These are phyloP conservation scores for Enhydra lutris DNA, from an alignment of 2,113 vertebrate genomes.

Conservation along the genomic window DNA sequence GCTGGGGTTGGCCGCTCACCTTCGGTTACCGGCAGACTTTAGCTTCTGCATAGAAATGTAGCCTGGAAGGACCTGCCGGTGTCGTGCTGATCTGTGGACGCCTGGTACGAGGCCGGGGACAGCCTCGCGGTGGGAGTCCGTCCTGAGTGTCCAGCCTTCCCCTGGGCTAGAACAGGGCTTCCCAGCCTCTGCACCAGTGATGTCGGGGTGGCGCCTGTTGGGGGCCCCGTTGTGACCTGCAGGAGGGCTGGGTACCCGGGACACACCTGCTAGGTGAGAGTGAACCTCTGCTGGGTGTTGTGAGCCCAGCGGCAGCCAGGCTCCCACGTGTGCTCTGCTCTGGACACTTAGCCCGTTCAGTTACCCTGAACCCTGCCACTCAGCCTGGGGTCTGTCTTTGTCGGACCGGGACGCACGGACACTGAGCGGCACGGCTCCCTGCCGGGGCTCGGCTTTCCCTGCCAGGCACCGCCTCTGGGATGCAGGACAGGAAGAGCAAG, in stretches of 20 bases:
- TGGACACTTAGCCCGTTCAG: accelerated
- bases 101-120: accelerated
- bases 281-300: accelerated
- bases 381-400: neutral
- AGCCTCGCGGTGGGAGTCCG: too few relatives aligned
- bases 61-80: accelerated
- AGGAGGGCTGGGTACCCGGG: accelerated
- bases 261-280: accelerated
- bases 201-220: accelerated
- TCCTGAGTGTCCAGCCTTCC: neutral
- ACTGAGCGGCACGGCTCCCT: accelerated
- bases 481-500: too few relatives aligned
- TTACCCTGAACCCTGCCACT: too few relatives aligned
- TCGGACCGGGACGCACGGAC: accelerated
- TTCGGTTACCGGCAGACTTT: accelerated
- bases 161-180: neutral
- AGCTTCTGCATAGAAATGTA: accelerated
- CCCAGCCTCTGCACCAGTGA: accelerated
- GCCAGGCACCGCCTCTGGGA: neutral
- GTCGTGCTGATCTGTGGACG: accelerated
- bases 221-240: accelerated
- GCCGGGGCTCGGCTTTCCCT: too few relatives aligned
- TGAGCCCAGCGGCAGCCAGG: accelerated
- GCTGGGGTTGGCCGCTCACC: accelerated
- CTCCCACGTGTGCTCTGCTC: accelerated